Conservation (phyloP, 2,888 invertebrate species). For the Punctoribates punctum region DNA sequence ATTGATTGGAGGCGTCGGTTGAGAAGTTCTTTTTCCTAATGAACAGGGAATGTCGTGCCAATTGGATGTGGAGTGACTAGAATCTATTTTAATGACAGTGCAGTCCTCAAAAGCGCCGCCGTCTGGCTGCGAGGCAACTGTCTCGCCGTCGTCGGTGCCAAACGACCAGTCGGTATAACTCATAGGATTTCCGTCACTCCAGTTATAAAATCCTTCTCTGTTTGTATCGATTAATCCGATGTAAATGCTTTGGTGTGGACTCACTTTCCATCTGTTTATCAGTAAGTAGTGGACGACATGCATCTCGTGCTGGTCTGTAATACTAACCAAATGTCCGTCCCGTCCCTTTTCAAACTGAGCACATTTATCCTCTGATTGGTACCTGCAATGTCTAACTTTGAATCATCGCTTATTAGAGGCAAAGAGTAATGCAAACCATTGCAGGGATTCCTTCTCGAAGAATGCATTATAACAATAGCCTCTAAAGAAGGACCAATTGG, state of each 20-base stretch:
- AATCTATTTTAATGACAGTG: constrained; percentile 50
- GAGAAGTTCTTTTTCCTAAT: constrained; percentile 46
- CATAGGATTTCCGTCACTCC: constrained; percentile 51
- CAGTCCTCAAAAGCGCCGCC: constrained; percentile 52
- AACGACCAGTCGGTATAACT: constrained; percentile 50
- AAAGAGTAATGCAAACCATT: constrained; percentile 49
- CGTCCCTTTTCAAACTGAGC: constrained; percentile 44
- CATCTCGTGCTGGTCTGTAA: constrained; percentile 51
- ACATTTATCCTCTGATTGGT: constrained; percentile 38
- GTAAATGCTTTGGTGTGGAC: constrained; percentile 41
- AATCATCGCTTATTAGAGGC: constrained; percentile 39
- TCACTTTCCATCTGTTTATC: constrained; percentile 46
- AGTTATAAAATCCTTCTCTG: constrained; percentile 50
- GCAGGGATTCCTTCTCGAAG: constrained; percentile 48
- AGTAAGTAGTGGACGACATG: constrained; percentile 51
- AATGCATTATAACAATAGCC: constrained; percentile 49
- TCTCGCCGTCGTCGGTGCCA: constrained; percentile 41
- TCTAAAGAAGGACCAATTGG: constrained; percentile 49
- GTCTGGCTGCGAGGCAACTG: constrained; percentile 50
- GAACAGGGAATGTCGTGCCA: constrained; percentile 53
- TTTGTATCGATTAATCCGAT: constrained; percentile 49
- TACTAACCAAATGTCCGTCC: constrained; percentile 51
- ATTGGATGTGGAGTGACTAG: constrained; percentile 50
- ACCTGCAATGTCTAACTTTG: constrained; percentile 36
- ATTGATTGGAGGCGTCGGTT: neutral